A percentile compares a stretch with the other conserved stretches of the same genome.
These are phyloP conservation scores for Galaxias olidus DNA, from an alignment of 2,797 vertebrate genomes.

Conservation along the genomic window DNA sequence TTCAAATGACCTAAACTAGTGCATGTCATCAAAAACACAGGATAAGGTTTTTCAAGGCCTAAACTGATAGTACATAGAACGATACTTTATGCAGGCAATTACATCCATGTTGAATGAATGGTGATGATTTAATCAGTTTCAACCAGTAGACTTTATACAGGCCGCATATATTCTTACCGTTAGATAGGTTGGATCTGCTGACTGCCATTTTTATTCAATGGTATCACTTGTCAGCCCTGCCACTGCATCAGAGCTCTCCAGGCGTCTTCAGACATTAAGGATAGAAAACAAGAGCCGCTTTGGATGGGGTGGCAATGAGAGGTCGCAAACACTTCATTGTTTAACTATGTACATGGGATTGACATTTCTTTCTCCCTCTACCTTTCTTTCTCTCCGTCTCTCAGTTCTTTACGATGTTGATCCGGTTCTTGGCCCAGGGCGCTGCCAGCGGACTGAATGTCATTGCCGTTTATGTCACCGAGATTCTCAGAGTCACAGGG, in stretches of 20 bases:
- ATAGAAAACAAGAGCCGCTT: too few relatives aligned
- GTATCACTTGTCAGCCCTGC: background rate
- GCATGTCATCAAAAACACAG: too few relatives aligned
- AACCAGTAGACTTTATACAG: background rate
- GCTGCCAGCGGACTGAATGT: constrained; percentile 81
- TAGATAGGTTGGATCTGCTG: background rate
- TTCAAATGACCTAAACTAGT: too few relatives aligned
- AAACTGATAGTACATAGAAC: too few relatives aligned
- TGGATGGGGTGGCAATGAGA: too few relatives aligned
- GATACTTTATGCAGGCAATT: too few relatives aligned
- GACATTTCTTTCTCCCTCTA: constrained; percentile 11
- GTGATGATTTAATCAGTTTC: constrained; percentile 8
- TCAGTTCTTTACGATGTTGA: constrained; percentile 72
- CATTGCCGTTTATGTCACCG: constrained; percentile 76
- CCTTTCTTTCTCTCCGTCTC: background rate
- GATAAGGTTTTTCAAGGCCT: too few relatives aligned
- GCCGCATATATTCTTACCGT: background rate
- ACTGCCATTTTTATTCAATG: background rate
- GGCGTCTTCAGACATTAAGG: background rate
- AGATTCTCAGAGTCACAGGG: constrained; percentile 77
- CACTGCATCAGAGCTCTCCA: background rate
- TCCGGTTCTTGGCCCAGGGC: constrained; percentile 76
- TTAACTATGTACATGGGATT: background rate
- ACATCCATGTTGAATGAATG: background rate
- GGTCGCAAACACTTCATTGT: constrained; percentile 27